Evolutionary conservation across 2,888 invertebrate species (phyloP), one percentile per base, ranked within the genome.

Genomic region (Aleiodes testaceus): DNA sequence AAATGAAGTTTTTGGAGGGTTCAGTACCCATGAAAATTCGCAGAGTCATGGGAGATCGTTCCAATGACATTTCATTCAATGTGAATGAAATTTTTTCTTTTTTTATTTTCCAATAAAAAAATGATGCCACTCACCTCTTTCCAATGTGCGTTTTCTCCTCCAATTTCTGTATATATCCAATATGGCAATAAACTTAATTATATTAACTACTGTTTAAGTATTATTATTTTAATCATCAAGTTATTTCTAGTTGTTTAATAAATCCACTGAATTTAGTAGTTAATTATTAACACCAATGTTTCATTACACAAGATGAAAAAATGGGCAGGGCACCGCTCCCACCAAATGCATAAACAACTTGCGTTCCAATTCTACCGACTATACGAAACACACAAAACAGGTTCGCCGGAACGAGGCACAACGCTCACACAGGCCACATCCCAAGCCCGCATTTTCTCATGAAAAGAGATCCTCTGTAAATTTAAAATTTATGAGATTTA

Each of bases 281-380:
- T 63, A n/a, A 44, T 44, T 61, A 36, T 63, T 11, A 44, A 20
- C 20, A 63, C 63, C 20, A n/a, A 16, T 47, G 47, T 14, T 16
- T 47, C 4, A 16, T 47, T 47, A 16, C 47, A 47, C n/a, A 47
- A 14, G 11, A 14, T 47, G 6, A 47, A 18, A 53, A 73, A 75
- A 69, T 71, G 74, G 77, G 76, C 74, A 74, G 74, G 75, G 75
- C 74, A 72, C 12, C 73, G 73, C 70, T 74, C 18, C 72, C 76
- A 76, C 74, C 70, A 71, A 77, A 77, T 79, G 78, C 78, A 76
- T 82, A 83, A 82, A 84, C 81, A 81, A 80, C 77, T 79, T 77
- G 74, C 79, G 80, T 80, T 79, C 78, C 78, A 82, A 81, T 80
- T 81, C 77, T 76, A 75, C 75, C 80, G 80, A 80, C 79, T 69